Evolutionary conservation across 2,888 invertebrate species (phyloP), one percentile per base, ranked within the genome.

Genomic region (Drosophila nr. fundita): DNA sequence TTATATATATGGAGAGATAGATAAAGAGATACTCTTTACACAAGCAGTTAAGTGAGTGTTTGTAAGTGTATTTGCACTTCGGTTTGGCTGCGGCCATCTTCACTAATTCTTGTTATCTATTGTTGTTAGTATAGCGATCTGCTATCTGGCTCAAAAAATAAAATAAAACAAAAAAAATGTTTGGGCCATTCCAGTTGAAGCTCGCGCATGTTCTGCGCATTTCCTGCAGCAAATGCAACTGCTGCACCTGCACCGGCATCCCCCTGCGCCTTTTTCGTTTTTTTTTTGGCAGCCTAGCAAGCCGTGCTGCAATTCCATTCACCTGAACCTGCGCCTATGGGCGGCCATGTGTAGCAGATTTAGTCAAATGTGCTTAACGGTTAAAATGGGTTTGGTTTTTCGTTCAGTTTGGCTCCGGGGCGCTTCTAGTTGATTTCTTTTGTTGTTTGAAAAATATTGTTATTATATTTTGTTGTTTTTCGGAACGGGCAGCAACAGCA

Each of bases 401-500:
- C 70, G 71, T 48, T 68, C 30, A 73, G 65, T 73, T 64, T 4
- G 50, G 83, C 84, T 90, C 57, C 58, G 60, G 69, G 89, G 90
- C 85, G 90, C 90, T 85, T 90, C 83, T 90, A 80, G 89, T 89
- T 86, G 90, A 90, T 90, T 90, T 86, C 90, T 86, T 90, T 90
- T 89, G 90, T 90, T 89, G 78, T 73, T 76, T 80, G 80, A 80
- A 88, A 88, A 90, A 90, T 90, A 88, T 84, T 90, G 83, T 90
- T 84, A 90, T 90, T 84, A 90, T 87, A 86, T 76, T 71, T 71
- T 58, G 50, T 64, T 54, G 54, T 61, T 70, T 48, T 60, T 55
- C n/a, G 42, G 11, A 21, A 6, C 45, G 45, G 45, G 45, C 45
- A 24, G 45, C 45, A 45, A 74, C 87, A 89, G 76, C 73, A 82